Percentiles rank a stretch among this genome's conserved stretches.
phyloP scores from a whole-genome alignment of 2,888 invertebrate species.

The Penaeus monodon region DNA sequence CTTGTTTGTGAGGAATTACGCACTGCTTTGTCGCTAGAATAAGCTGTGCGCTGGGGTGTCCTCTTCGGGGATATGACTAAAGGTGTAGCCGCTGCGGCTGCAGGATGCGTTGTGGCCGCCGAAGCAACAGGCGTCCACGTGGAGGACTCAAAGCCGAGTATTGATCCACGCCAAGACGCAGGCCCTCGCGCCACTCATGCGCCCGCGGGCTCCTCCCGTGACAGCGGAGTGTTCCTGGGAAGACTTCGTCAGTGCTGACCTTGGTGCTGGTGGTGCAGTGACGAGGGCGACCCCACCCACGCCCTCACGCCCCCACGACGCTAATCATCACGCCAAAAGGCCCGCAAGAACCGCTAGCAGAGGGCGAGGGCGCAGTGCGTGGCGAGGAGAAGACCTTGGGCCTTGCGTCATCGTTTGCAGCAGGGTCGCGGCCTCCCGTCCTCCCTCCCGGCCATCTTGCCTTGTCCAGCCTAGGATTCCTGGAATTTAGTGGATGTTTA shows the following conservation, averaged over 20 bases:
- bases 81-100: not conserved
- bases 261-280: constrained; percentile 5
- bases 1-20: constrained; percentile 19
- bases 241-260: constrained; percentile 13
- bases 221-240: not conserved
- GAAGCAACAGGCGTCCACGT: constrained; percentile 42
- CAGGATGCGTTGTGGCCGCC: constrained; percentile 5
- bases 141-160: constrained; percentile 11
- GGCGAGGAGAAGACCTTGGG: constrained; percentile 21
- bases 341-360: not conserved
- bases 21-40: constrained; percentile 4
- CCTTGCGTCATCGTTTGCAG: constrained; percentile 36
- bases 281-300: not conserved
- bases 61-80: constrained; percentile 12
- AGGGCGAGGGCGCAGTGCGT: constrained; percentile 11
- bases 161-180: constrained; percentile 20
- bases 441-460: constrained; percentile 38
- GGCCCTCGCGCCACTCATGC: constrained; percentile 26
- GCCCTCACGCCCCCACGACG: not conserved
- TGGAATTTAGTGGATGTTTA: constrained; percentile 23
- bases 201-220: constrained; percentile 12
- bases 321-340: not conserved
- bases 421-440: constrained; percentile 29
- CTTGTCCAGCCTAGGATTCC: constrained; percentile 3
- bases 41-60: not conserved